A percentile compares a stretch with the other conserved stretches of the same genome.
Evolutionary conservation across 2,797 vertebrate genomes (phyloP).

Genomic region (Ispidina picta): DNA sequence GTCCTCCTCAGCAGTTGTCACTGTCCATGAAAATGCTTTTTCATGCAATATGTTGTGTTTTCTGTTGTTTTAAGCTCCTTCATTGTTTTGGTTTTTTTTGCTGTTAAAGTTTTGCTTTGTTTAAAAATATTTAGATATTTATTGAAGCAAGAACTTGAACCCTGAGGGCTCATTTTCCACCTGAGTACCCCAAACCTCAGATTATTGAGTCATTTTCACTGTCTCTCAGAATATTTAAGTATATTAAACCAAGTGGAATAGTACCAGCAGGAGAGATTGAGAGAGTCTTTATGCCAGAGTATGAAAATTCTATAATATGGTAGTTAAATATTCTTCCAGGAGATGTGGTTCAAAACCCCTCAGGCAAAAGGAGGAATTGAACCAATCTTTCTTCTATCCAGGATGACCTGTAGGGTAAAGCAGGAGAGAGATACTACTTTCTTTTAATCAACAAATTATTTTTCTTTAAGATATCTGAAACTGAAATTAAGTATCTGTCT

Average conservation of each 20-base stretch:
- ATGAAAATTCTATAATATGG: background rate
- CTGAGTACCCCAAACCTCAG: background rate
- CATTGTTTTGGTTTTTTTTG: background rate
- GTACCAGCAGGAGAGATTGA: slow-evolving; percentile 25
- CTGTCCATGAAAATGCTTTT: background rate
- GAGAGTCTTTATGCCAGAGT: background rate
- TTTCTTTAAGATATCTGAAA: background rate
- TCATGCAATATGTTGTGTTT: background rate
- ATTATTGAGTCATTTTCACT: background rate
- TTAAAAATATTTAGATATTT: slow-evolving; percentile 32
- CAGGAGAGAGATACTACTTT: background rate
- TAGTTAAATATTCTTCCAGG: background rate
- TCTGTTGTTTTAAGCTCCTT: background rate
- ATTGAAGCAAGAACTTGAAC: background rate
- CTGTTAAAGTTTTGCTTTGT: background rate
- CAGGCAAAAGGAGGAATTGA: background rate
- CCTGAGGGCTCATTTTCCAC: background rate
- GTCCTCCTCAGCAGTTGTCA: background rate
- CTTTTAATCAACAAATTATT: background rate
- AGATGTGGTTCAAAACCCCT: background rate
- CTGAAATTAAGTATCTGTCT: background rate
- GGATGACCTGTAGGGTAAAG: background rate
- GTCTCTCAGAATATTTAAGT: background rate
- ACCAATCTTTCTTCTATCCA: background rate
- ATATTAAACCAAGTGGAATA: slow-evolving; percentile 19